Percentiles rank a stretch among this genome's conserved stretches.
Evolutionary conservation across 92 coral and sea anemone genomes (phyloP).

Genomic region (Epizoanthus scotinus): DNA sequence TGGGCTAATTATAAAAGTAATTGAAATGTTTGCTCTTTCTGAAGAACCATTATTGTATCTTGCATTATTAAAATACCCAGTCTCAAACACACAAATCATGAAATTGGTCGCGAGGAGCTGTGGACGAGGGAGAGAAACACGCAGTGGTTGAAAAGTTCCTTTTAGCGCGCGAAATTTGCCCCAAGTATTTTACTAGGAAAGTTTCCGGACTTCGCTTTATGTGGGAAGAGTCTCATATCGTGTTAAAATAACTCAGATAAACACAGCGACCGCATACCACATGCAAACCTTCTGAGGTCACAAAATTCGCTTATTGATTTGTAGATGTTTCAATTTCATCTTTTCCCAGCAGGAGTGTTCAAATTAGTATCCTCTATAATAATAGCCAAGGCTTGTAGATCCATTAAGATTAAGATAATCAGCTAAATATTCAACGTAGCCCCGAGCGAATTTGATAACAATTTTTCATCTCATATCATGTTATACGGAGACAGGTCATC

Average conservation of each 20-base stretch:
- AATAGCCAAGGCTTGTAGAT: conserved; percentile 27
- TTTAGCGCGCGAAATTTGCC: conserved; percentile 20
- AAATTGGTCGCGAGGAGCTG: conserved; percentile 12
- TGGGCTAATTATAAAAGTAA: conserved; percentile 80
- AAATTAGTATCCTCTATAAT: conserved; percentile 31
- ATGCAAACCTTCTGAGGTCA: conserved; percentile 34
- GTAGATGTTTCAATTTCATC: conserved; percentile 43
- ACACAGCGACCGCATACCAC: background rate
- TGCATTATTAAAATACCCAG: conserved; percentile 52
- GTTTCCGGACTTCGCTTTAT: background rate
- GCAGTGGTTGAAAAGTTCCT: background rate
- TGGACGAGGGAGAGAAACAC: conserved; percentile 4
- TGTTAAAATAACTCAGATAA: background rate
- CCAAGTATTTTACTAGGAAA: too few relatives aligned
- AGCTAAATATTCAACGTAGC: conserved; percentile 35
- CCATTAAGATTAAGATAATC: conserved; percentile 41
- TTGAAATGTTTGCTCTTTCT: conserved; percentile 78
- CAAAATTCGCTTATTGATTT: conserved; percentile 30
- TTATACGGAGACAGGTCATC: conserved; percentile 5
- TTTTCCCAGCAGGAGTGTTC: conserved; percentile 40
- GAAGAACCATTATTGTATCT: conserved; percentile 61
- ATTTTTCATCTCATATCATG: conserved; percentile 20
- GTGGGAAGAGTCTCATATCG: background rate
- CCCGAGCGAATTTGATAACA: conserved; percentile 44
- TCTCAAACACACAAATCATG: conserved; percentile 17